A percentile compares a stretch with the other conserved stretches of the same genome.
These are phyloP conservation scores for Tapirus terrestris DNA, from an alignment of 2,113 vertebrate species.

Conservation along the genomic window DNA sequence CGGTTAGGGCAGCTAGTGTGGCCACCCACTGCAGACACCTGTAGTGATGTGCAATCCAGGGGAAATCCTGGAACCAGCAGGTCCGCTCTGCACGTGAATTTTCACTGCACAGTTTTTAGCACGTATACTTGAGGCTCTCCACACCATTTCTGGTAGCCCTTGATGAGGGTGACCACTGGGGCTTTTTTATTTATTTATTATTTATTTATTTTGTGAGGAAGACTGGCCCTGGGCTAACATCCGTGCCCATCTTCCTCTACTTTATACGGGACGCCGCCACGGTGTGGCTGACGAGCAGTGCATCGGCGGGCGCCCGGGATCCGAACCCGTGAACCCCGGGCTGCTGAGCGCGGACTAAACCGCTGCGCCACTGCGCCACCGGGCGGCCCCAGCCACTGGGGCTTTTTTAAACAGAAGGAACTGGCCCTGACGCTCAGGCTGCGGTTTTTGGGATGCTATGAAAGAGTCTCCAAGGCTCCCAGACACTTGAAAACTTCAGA, in stretches of 20 bases:
- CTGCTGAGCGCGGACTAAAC: too few species aligned
- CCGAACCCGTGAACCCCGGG: too few species aligned
- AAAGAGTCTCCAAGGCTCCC: not conserved
- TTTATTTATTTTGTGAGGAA: too few species aligned
- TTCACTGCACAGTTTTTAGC: too few species aligned
- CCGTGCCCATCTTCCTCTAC: too few species aligned
- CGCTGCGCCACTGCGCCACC: too few species aligned
- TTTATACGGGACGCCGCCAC: too few species aligned
- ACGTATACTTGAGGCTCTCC: not conserved
- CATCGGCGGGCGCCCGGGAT: too few species aligned
- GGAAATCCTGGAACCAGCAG: not conserved
- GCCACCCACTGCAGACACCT: too few species aligned
- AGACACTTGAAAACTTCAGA: not conserved
- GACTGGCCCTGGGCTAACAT: too few species aligned
- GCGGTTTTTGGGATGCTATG: not conserved
- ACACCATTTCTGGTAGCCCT: not conserved
- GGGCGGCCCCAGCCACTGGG: not conserved
- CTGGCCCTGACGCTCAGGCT: not conserved
- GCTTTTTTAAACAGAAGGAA: not conserved
- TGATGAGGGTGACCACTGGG: not conserved
- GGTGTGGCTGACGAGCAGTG: too few species aligned
- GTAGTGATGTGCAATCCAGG: not conserved
- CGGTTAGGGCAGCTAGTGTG: rapidly evolving
- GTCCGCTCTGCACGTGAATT: rapidly evolving
- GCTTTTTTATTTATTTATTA: too few species aligned